Percentiles rank a stretch among this genome's conserved stretches.
phyloP scores from a whole-genome alignment of 2,113 vertebrate species.

The Raja brachyura region DNA sequence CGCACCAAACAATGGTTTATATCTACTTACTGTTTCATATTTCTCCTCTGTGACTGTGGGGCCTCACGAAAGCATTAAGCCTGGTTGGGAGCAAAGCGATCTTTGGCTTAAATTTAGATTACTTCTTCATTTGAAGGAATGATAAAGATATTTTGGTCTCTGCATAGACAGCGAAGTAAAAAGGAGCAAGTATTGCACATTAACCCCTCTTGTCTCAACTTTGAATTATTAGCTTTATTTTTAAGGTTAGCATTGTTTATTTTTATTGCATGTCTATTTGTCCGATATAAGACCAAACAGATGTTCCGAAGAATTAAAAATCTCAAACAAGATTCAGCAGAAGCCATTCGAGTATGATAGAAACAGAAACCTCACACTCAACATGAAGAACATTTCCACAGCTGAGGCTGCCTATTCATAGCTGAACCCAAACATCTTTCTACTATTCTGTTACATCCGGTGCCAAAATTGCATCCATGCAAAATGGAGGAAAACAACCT shows the following conservation, averaged over 20 bases:
- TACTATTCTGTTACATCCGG: background rate
- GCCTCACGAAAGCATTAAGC: background rate
- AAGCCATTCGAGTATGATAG: background rate
- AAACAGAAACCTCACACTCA: background rate
- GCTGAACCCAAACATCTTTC: background rate
- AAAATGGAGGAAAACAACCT: background rate
- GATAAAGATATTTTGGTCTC: background rate
- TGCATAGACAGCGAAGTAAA: background rate
- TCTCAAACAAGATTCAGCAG: background rate
- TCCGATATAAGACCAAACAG: background rate
- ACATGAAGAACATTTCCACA: background rate
- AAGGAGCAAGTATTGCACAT: background rate
- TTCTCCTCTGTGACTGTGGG: background rate
- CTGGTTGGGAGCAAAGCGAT: background rate
- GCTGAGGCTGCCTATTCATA: background rate
- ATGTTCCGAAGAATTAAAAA: background rate
- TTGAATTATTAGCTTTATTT: background rate
- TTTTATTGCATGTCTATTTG: constrained; percentile 5
- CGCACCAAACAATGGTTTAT: background rate
- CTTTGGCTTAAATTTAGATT: background rate
- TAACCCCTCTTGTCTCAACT: background rate
- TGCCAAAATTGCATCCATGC: background rate
- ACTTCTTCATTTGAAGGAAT: background rate
- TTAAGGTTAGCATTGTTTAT: background rate
- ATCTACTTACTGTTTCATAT: background rate